phyloP scores from a whole-genome alignment of 2,888 invertebrate species.

The Oconnorella tubifera region DNA sequence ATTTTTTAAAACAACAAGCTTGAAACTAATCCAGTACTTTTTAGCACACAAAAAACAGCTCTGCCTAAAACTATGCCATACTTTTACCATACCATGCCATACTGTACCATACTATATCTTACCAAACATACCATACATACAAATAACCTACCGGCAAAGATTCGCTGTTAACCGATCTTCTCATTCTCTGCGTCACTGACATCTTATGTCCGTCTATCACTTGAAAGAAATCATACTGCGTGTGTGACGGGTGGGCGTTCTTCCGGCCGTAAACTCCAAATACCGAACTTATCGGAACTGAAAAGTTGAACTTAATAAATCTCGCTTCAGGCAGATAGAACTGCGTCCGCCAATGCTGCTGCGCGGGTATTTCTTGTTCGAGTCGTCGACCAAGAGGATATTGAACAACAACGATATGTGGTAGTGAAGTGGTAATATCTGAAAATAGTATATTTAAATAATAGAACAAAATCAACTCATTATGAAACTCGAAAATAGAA shows the following conservation, averaged over 20 bases:
- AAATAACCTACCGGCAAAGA: not conserved
- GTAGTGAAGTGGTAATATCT: not conserved
- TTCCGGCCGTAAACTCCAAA: constrained; percentile 82
- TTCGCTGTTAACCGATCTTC: not conserved
- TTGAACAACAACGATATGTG: constrained; percentile 21
- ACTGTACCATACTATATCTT: too few species aligned
- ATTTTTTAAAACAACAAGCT: too few species aligned
- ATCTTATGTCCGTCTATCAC: constrained; percentile 63
- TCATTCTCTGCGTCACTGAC: not conserved
- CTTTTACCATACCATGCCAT: too few species aligned
- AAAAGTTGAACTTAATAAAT: constrained; percentile 90
- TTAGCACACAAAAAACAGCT: too few species aligned
- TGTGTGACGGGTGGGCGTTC: constrained; percentile 90
- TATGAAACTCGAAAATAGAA: too few species aligned
- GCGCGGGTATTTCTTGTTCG: constrained; percentile 83
- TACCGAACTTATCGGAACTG: constrained; percentile 63
- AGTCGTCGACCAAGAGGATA: constrained; percentile 79
- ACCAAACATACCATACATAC: not conserved
- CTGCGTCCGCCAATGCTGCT: constrained; percentile 91
- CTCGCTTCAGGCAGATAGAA: constrained; percentile 91
- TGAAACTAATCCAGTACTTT: too few species aligned
- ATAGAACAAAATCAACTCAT: not conserved
- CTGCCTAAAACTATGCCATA: too few species aligned
- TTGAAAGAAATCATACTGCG: constrained; percentile 92
- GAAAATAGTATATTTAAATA: not conserved